A percentile compares a stretch with the other conserved stretches of the same genome.
phyloP scores from a whole-genome alignment of 2,113 vertebrate genomes.

The Rhineura floridana region DNA sequence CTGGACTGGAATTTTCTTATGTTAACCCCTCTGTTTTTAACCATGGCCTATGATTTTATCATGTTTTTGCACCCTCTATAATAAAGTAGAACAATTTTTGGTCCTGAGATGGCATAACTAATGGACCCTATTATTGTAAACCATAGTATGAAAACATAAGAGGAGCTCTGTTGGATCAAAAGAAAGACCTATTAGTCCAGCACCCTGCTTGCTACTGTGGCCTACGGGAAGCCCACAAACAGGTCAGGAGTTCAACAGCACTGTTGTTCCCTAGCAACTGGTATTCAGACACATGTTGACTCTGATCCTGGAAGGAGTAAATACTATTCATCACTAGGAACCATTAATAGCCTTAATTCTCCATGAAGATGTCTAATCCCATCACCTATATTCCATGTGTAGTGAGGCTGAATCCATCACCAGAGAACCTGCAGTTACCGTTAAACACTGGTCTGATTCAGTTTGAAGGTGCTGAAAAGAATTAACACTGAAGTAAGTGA shows the following conservation, averaged over 20 bases:
- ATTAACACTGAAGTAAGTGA: background rate
- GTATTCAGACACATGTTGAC: background rate
- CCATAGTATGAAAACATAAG: background rate
- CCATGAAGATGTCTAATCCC: background rate
- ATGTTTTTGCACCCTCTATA: background rate
- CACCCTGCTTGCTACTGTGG: background rate
- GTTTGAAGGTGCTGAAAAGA: background rate
- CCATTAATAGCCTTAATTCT: background rate
- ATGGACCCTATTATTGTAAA: too few relatives aligned
- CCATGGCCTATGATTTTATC: background rate
- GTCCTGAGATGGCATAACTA: background rate
- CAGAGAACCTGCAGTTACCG: background rate
- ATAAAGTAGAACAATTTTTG: background rate
- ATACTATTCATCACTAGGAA: too few relatives aligned
- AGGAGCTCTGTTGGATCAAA: background rate
- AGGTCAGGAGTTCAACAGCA: background rate
- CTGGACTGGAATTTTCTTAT: background rate
- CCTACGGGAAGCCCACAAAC: background rate
- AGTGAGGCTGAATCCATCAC: background rate
- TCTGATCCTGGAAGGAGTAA: background rate
- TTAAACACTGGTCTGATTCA: background rate
- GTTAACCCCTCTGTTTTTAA: background rate
- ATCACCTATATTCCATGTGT: background rate
- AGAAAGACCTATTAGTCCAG: background rate
- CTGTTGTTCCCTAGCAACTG: background rate